Conservation (phyloP, 2,113 vertebrate genomes). For the human region DNA sequence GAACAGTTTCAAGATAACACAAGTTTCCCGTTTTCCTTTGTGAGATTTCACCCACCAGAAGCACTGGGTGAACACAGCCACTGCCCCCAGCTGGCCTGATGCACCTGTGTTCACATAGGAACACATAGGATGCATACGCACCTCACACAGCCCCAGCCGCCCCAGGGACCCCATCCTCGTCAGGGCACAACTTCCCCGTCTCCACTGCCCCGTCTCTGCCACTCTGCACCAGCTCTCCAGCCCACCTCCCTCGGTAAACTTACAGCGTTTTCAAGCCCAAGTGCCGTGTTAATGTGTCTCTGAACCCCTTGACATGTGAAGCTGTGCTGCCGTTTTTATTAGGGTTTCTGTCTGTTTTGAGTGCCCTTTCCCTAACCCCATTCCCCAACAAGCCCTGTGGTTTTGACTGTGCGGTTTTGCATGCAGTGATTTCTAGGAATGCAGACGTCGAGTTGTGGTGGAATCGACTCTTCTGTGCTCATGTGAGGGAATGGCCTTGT, state of each 20-base stretch:
- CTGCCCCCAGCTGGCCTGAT: neutral
- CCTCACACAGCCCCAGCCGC: neutral
- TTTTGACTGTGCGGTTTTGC: neutral
- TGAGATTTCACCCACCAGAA: accelerated
- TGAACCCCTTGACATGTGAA: neutral
- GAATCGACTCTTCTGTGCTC: neutral
- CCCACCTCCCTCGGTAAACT: neutral
- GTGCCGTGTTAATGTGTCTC: neutral
- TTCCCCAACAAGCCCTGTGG: too few relatives aligned
- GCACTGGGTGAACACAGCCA: too few relatives aligned
- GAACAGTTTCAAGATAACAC: accelerated
- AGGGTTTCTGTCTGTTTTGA: neutral
- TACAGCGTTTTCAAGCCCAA: too few relatives aligned
- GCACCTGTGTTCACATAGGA: too few relatives aligned
- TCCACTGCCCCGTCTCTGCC: neutral
- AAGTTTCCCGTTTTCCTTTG: neutral
- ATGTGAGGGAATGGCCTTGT: neutral
- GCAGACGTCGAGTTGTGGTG: accelerated
- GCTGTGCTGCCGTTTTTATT: neutral
- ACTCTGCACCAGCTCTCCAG: neutral
- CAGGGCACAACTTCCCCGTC: neutral
- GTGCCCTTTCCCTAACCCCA: neutral
- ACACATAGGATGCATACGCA: accelerated
- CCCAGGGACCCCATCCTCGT: accelerated
- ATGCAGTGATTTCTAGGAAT: neutral